Base-by-base conservation (phyloP, 2,797 vertebrate genomes). In the Chiloscyllium punctatum region DNA sequence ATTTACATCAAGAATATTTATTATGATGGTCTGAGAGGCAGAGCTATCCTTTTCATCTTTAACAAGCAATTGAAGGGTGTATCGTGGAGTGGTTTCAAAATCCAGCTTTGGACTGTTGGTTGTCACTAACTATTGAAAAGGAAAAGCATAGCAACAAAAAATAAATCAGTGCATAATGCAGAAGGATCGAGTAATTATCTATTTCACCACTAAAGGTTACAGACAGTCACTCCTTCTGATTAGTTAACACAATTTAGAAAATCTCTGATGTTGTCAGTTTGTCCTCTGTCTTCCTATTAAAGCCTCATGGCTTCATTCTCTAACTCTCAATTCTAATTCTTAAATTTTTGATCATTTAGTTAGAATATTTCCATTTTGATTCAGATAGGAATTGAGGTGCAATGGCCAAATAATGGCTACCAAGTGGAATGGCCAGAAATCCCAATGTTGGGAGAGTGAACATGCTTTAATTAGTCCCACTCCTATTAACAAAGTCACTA, bases 1-100 rank as follows among this genome's bases (percentile, higher is more conserved):
- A 4, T 97, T 97, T 95, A 96, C 96, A 90, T 97, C 96, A 4
- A 91, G 57, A 37, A 96, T 96, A 62, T 96, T 96, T 53, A 97
- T 96, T 62, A 96, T 92, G 95, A 97, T 96, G 30, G 96, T 96
- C 87, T 96, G 96, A 27, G 96, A 97, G 27, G 96, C 96, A 4
- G 91, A 96, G 0, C 94, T 96, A 4, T 95, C 95, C 9, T 95
- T 96, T 94, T 68, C 96, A 86, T 97, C 96, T 94, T 95, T 90
- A 51, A 96, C 96, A 1, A 96, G 96, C 77, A 97, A 95, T 23
- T 96, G 95, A 95, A 97, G 86, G 2, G 95, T 96, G 42, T 97
- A 97, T 0, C 96, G 57, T 0, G 91, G 25, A 42, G 96, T 90
- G 0, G 0, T 96, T 96, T 97, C 96, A 96, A 96, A 97, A 95